Conservation (phyloP, 2,113 vertebrate genomes). For the Gadus chalcogrammus region DNA sequence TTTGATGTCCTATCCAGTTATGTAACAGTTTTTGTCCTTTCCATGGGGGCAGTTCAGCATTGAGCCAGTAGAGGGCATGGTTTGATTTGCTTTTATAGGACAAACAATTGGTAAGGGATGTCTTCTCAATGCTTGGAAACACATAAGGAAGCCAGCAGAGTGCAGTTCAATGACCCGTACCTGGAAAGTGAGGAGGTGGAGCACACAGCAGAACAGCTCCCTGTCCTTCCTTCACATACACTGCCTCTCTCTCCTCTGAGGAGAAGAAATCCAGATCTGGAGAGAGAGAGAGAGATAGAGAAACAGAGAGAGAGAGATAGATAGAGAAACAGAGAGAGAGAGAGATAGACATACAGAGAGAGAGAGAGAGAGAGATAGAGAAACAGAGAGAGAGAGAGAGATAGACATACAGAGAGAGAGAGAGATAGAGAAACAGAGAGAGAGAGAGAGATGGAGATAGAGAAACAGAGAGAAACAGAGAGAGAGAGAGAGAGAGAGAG, state of each 20-base stretch:
- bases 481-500: too few relatives aligned
- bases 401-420: too few relatives aligned
- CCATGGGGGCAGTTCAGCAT: conserved; percentile 19
- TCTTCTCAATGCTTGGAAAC: too few relatives aligned
- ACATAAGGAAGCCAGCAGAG: too few relatives aligned
- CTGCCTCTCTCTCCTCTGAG: conserved; percentile 86
- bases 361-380: too few relatives aligned
- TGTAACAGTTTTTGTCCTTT: too few relatives aligned
- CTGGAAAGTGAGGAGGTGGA: conserved; percentile 89
- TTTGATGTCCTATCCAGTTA: too few relatives aligned
- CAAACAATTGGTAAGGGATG: too few relatives aligned
- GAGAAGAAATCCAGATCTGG: conserved; percentile 92
- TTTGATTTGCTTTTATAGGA: conserved; percentile 9
- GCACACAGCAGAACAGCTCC: conserved; percentile 91
- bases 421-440: too few relatives aligned
- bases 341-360: background rate
- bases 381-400: too few relatives aligned
- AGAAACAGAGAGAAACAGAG: too few relatives aligned
- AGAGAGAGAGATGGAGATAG: too few relatives aligned
- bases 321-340: background rate
- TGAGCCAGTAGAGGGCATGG: conserved; percentile 16
- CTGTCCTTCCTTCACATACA: conserved; percentile 86
- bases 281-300: conserved; percentile 2
- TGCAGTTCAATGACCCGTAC: conserved; percentile 58
- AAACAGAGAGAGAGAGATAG: background rate